Base-by-base conservation (phyloP, 2,888 invertebrate species). In the Nomada goodeniana region DNA sequence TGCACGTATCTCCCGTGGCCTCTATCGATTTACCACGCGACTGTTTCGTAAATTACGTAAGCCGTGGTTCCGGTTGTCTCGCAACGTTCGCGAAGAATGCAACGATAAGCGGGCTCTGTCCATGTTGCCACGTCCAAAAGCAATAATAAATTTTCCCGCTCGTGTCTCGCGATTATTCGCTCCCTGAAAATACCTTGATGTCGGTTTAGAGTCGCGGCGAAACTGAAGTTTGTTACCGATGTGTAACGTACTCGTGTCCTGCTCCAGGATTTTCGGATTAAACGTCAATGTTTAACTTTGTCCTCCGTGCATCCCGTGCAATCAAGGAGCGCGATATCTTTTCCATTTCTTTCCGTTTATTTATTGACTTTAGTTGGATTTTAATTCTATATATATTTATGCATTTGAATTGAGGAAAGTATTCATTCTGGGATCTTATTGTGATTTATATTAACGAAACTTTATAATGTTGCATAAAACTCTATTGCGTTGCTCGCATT, bases 41-140 rank as follows among this genome's bases (percentile, higher is more conserved):
- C 63, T 63, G 59, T 83, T 76, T 61, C 81, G 73, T 82, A 72
- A 83, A 83, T 83, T 83, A 83, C 82, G 52, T 15, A 47, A 50
- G 15, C 64, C 65, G 57, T 11, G 64, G 61, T 36, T 18, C 44
- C 74, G 47, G 80, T 76, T 76, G 72, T 73, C 75, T 69, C 26
- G 75, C 71, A 29, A 67, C 69, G 55, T 70, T 82, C 64, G 65
- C 71, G 74, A 83, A 83, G 83, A 83, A 83, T 83, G 77, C 82
- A 42, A 13, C 74, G 77, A 82, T 82, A 82, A 83, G 68, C 57
- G 36, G 23, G n/a, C 70, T 42, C 65, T 82, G 83, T 84, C 75
- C 79, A 53, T 79, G 78, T 79, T 79, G 50, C 44, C 53, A 72
- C 67, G 64, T 57, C 70, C 64, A 53, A 65, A 70, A 59, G 72